phyloP scores from a whole-genome alignment of 2,888 invertebrate genomes.

The Nomada hirtipes region DNA sequence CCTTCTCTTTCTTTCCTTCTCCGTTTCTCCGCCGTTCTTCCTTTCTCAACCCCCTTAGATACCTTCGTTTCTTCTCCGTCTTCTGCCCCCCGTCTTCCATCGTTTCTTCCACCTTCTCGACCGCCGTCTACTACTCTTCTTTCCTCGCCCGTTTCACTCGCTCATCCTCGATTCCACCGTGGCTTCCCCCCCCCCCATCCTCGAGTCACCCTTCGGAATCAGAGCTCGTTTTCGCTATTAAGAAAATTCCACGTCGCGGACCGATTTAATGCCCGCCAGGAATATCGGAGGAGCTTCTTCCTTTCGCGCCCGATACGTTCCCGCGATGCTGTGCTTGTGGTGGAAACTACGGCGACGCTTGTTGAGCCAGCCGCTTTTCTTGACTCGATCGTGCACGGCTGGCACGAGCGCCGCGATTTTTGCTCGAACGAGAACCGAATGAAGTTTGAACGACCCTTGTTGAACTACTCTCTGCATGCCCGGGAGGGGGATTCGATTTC shows the following conservation, averaged over 20 bases:
- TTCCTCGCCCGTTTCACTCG: conserved; percentile 2
- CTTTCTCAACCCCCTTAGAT: conserved; percentile 44
- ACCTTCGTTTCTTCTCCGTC: conserved; percentile 31
- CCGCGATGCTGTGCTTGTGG: conserved; percentile 12
- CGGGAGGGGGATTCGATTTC: conserved; percentile 43
- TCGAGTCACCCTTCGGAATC: conserved; percentile 56
- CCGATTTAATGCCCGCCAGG: conserved; percentile 61
- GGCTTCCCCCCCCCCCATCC: conserved; percentile 9
- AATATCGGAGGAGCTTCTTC: conserved; percentile 54
- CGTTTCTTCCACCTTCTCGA: conserved; percentile 20
- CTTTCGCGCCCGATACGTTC: conserved; percentile 22
- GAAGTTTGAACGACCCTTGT: conserved; percentile 64
- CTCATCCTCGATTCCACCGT: conserved; percentile 18
- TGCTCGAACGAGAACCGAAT: conserved; percentile 49
- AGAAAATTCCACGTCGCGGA: conserved; percentile 64
- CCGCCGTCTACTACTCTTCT: conserved; percentile 23
- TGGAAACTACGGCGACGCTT: neutral
- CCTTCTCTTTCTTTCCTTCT: conserved; percentile 56
- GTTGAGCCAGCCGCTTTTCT: conserved; percentile 33
- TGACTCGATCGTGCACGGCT: conserved; percentile 32
- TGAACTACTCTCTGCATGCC: conserved; percentile 49
- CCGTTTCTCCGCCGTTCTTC: conserved; percentile 58
- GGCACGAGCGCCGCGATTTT: conserved; percentile 42
- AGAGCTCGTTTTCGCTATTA: conserved; percentile 67
- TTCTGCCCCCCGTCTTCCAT: conserved; percentile 18